Evolutionary conservation across 2,888 invertebrate genomes (phyloP), one percentile per base, ranked within the genome.

Genomic region (Timandra comae): DNA sequence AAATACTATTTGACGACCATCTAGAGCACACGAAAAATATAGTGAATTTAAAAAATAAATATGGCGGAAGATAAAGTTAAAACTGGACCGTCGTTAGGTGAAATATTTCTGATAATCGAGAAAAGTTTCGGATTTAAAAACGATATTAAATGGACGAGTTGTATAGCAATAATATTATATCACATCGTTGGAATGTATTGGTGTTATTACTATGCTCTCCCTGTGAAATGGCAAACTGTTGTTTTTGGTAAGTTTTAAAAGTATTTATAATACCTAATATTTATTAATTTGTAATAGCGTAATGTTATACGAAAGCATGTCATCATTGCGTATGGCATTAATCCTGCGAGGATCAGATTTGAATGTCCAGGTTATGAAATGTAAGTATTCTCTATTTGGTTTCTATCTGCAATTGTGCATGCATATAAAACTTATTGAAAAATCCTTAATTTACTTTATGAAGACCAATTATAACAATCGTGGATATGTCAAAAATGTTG

Each of bases 81-180:
- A 42, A 33, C 46, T 0, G 43, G 49, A 8, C 43, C 49, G 21
- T 56, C 63, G 29, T 35, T 73, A n/a, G 63, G 65, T 63, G 67
- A 68, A 62, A 55, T 63, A 48, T 63, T 80, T 31, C 60, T 61
- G 27, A 40, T 51, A 27, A 67, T 80, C 13, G 79, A 80, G 51
- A 81, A 80, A 49, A 62, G 50, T 44, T 59, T 84, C 30, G 77
- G 77, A 1, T 81, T 77, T 43, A 61, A 79, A 63, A 85, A 82
- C 56, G 76, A 81, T 7, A 72, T 85, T 42, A 85, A 85, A 61
- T 85, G 84, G 84, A 43, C 57, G 0, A 78, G 65, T 48, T 66
- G 65, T 29, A 68, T 77, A 33, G 55, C 68, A 29, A 76, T 84
- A 25, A 58, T 51, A 20, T 37, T 76, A 9, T 81, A 82, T 49